Percentiles rank a stretch among this genome's conserved stretches.
Evolutionary conservation across 1,140 invertebrate species (phyloP).

Genomic region (Andrena cerasifolii): DNA sequence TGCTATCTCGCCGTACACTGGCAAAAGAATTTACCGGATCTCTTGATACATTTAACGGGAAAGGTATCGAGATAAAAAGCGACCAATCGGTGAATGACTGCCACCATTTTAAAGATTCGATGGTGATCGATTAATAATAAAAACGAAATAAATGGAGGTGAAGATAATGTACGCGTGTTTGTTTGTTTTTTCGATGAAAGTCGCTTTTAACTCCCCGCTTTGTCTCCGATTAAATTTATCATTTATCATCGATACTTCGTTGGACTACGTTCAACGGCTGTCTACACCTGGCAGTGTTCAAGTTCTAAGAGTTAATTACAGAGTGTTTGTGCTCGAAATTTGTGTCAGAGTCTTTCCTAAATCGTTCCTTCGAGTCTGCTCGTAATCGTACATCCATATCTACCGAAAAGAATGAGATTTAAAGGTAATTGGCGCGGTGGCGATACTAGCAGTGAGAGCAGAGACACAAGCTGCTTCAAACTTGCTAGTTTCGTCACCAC

Average conservation of each 20-base stretch:
- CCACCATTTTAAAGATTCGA: neutral
- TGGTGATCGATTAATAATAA: neutral
- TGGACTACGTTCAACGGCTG: neutral
- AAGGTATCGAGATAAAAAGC: neutral
- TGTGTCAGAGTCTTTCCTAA: neutral
- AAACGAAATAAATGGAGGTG: neutral
- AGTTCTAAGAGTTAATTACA: conserved; percentile 10
- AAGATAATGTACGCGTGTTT: neutral
- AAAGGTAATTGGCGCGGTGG: neutral
- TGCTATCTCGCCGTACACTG: no score
- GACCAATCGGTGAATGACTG: neutral
- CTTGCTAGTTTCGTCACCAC: neutral
- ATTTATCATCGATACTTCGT: neutral
- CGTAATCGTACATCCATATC: neutral
- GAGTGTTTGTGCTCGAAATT: conserved; percentile 19
- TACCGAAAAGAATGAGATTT: neutral
- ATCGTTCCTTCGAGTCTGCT: neutral
- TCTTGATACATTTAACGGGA: no score
- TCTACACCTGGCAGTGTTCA: conserved; percentile 31
- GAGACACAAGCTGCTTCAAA: neutral
- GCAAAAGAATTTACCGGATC: neutral
- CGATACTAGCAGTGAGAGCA: neutral
- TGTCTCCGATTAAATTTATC: neutral
- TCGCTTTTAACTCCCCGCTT: conserved; percentile 2
- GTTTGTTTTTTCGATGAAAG: conserved; percentile 5